Evolutionary conservation across 37 sponge, comb jelly and placozoan species (phyloP), one percentile per base, ranked within the genome.

Genomic region (Hormiphora californensis): DNA sequence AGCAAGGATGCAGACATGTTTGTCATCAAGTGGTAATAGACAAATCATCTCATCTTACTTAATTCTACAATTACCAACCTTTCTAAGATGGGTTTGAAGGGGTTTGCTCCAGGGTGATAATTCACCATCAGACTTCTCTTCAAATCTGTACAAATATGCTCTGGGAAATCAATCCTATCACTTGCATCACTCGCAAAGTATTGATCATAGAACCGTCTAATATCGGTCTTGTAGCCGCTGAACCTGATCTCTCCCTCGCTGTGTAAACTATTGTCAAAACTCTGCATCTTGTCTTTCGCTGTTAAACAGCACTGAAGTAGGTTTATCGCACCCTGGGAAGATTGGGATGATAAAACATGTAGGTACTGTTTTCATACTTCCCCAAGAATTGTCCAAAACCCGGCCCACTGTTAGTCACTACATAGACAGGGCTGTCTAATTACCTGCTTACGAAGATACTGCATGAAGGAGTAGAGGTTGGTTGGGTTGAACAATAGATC

Each of bases 381-480:
- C n/a, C n/a, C n/a, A n/a, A n/a, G n/a, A n/a, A n/a, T n/a, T n/a
- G n/a, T n/a, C n/a, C n/a, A n/a, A n/a, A n/a, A n/a, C n/a, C n/a
- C n/a, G n/a, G n/a, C n/a, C n/a, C n/a, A n/a, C n/a, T n/a, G n/a
- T n/a, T n/a, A n/a, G n/a, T n/a, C n/a, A n/a, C n/a, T n/a, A n/a
- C n/a, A n/a, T n/a, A n/a, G n/a, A n/a, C n/a, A n/a, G n/a, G n/a
- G n/a, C n/a, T n/a, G n/a, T n/a, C n/a, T n/a, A n/a, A n/a, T n/a
- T n/a, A n/a, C n/a, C n/a, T 65, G 33, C 35, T 65, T 65, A 17
- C 67, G 21, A 15, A 65, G 36, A 32, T 65, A 65, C 67, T 65
- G 67, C 67, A 65, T 65, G 28, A 65, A 65, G 5, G 67, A 65
- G 67, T 65, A 65, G 4, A 65, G 67, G 37, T 65, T 65, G 3